Conservation (phyloP, 2,113 vertebrate species). For the Illadopsis cleaveri region DNA sequence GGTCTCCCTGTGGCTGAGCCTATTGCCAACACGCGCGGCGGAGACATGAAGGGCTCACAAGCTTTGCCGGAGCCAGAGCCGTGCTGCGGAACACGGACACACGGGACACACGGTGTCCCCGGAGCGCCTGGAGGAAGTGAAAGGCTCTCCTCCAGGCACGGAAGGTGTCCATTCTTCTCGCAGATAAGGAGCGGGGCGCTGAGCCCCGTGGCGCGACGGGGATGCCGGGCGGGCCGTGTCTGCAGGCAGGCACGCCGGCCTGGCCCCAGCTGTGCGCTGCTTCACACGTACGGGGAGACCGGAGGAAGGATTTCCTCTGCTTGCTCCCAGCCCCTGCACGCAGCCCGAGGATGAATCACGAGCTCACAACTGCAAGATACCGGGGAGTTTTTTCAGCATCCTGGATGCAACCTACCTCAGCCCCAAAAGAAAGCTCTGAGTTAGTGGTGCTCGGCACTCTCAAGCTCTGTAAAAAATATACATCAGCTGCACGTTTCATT, state of each 20-base stretch:
- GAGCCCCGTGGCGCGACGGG: not conserved
- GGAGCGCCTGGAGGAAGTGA: not conserved
- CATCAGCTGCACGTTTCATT: not conserved
- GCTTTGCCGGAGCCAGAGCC: not conserved
- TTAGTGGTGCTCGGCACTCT: not conserved
- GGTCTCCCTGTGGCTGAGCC: accelerated
- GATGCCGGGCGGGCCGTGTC: not conserved
- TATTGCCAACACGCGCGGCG: accelerated
- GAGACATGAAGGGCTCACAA: accelerated
- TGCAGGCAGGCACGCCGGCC: not conserved
- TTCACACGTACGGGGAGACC: not conserved
- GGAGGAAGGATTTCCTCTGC: slow-evolving; percentile 59
- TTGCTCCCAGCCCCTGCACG: not conserved
- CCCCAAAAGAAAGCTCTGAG: not conserved
- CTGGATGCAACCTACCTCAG: not conserved
- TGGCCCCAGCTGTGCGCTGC: not conserved
- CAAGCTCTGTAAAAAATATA: not conserved
- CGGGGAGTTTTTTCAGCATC: not conserved
- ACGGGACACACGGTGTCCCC: not conserved
- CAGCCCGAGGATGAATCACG: not conserved
- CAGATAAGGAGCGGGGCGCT: not conserved
- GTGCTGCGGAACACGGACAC: not conserved
- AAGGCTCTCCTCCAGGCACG: not conserved
- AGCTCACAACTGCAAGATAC: not conserved
- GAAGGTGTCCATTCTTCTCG: not conserved